Percentiles rank a stretch among this genome's conserved stretches.
Evolutionary conservation across 2,888 invertebrate species (phyloP).

Genomic region (Calameuta pallipes): DNA sequence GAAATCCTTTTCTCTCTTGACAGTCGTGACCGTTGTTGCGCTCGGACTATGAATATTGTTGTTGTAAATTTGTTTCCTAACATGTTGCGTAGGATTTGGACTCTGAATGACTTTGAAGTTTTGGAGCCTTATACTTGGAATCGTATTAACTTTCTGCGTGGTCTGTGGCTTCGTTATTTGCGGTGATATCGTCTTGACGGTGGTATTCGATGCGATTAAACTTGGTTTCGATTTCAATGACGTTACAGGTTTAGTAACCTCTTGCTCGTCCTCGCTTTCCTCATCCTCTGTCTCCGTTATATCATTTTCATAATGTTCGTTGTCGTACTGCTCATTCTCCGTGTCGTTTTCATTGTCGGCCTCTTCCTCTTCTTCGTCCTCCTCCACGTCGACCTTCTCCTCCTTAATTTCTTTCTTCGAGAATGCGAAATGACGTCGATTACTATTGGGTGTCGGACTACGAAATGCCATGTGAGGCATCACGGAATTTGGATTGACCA

Average conservation of each 20-base stretch:
- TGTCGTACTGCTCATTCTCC: slow-evolving; percentile 60
- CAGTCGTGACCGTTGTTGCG: slow-evolving; percentile 30
- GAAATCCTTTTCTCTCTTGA: slow-evolving; percentile 57
- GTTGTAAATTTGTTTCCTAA: slow-evolving; percentile 60
- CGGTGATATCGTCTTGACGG: slow-evolving; percentile 19
- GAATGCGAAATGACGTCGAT: slow-evolving; percentile 46
- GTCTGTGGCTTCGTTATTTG: slow-evolving; percentile 39
- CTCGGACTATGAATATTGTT: slow-evolving; percentile 51
- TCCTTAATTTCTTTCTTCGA: slow-evolving; percentile 46
- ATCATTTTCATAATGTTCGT: slow-evolving; percentile 45
- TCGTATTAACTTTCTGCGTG: slow-evolving; percentile 41
- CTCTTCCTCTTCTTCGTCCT: slow-evolving; percentile 24
- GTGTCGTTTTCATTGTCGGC: slow-evolving; percentile 57
- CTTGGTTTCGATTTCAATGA: slow-evolving; percentile 40
- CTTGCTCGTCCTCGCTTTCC: slow-evolving; percentile 52
- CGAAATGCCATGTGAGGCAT: slow-evolving; percentile 77
- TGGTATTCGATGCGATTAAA: slow-evolving; percentile 34
- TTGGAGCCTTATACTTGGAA: slow-evolving; percentile 55
- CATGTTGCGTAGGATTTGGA: slow-evolving; percentile 50
- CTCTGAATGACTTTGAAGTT: slow-evolving; percentile 57
- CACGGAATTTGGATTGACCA: slow-evolving; percentile 92
- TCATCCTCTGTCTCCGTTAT: slow-evolving; percentile 71
- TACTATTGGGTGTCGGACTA: slow-evolving; percentile 34
- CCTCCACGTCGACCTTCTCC: slow-evolving; percentile 48
- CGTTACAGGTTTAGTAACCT: slow-evolving; percentile 23